Evolutionary conservation across 2,888 invertebrate genomes (phyloP).

Genomic region (Melitaea athalia): DNA sequence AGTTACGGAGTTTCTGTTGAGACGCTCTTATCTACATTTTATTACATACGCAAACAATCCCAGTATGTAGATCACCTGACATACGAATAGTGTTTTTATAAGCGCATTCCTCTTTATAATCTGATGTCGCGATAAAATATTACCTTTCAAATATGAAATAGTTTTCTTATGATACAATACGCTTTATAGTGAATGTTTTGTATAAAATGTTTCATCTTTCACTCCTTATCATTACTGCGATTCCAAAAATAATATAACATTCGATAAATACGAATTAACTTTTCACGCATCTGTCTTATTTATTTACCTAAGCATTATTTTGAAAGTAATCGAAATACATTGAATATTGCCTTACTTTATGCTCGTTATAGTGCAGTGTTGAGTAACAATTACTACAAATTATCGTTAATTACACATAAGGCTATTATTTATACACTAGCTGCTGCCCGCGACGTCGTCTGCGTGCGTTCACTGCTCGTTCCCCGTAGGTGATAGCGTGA

Average conservation of each 20-base stretch:
- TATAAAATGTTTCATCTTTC: conserved; percentile 21
- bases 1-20: conserved; percentile 48
- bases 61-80: conserved; percentile 69
- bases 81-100: conserved; percentile 73
- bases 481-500: no score
- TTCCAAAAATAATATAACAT: conserved; percentile 6
- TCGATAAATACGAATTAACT: not conserved
- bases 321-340: not conserved
- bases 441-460: no score
- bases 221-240: conserved; percentile 16
- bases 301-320: not conserved
- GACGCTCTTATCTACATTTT: conserved; percentile 55
- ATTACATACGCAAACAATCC: conserved; percentile 56
- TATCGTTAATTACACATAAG: conserved; percentile 21
- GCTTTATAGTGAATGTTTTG: conserved; percentile 28
- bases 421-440: conserved; percentile 5
- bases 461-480: no score
- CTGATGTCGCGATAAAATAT: conserved; percentile 63
- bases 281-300: not conserved
- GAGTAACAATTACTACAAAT: conserved; percentile 15
- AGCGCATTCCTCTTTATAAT: conserved; percentile 69
- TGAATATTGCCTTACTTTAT: not conserved
- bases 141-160: conserved; percentile 55
- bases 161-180: conserved; percentile 52
- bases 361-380: conserved; percentile 13